Conservation (phyloP, 2,797 vertebrate species). For the Centroberyx gerrardi region DNA sequence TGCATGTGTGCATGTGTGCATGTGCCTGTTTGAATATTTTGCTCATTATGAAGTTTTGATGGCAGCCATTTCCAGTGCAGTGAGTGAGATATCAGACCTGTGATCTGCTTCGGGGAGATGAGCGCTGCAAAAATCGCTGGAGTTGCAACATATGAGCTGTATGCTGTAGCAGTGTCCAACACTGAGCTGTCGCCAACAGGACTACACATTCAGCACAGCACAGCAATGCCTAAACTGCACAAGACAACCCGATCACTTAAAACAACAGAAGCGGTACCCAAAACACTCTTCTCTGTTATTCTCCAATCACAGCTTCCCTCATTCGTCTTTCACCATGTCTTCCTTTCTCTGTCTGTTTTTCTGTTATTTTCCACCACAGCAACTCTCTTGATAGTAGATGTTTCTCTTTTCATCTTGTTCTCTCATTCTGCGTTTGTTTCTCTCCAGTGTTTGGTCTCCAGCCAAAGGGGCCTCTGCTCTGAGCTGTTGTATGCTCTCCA, state of each 20-base stretch:
- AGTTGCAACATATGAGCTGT: constrained; percentile 55
- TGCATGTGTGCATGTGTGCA: background rate
- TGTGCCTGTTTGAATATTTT: constrained; percentile 51
- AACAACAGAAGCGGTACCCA: constrained; percentile 26
- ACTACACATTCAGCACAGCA: constrained; percentile 14
- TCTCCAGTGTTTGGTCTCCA: constrained; percentile 46
- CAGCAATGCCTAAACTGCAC: constrained; percentile 2
- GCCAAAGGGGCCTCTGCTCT: constrained; percentile 48
- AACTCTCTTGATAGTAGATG: constrained; percentile 27
- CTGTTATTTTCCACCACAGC: constrained; percentile 14
- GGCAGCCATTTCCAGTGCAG: constrained; percentile 36
- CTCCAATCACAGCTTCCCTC: constrained; percentile 20
- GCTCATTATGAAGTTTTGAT: constrained; percentile 50
- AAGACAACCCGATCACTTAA: constrained; percentile 37
- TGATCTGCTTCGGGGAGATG: constrained; percentile 43
- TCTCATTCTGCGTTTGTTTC: constrained; percentile 48
- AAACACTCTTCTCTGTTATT: constrained; percentile 23
- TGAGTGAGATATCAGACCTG: constrained; percentile 52
- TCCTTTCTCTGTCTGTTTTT: constrained; percentile 43
- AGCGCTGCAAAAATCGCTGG: constrained; percentile 30
- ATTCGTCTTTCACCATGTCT: constrained; percentile 46
- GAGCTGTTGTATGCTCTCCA: constrained; percentile 39
- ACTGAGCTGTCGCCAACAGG: constrained; percentile 2
- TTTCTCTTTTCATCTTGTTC: constrained; percentile 40
- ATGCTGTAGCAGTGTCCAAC: constrained; percentile 30